A percentile compares a stretch with the other conserved stretches of the same genome.
These are phyloP conservation scores for Hypotaenidia philippensis DNA, from an alignment of 2,797 vertebrate species.

Conservation along the genomic window DNA sequence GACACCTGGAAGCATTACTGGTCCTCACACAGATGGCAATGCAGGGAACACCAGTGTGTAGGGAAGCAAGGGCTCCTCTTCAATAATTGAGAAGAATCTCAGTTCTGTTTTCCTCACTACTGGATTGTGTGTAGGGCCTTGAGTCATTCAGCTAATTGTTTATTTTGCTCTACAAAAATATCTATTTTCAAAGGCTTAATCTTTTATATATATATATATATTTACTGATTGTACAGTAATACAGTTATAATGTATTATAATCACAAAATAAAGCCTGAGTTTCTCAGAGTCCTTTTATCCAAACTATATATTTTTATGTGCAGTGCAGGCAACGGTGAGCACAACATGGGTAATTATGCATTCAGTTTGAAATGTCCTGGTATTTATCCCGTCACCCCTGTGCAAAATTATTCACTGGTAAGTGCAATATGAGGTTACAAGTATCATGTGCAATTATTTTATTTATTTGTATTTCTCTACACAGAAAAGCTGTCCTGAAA, in stretches of 20 bases:
- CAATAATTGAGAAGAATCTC: neutral
- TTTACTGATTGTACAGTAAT: neutral
- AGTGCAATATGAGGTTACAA: neutral
- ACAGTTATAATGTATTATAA: neutral
- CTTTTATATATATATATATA: neutral
- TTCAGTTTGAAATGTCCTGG: neutral
- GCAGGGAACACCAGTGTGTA: neutral
- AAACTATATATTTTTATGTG: neutral
- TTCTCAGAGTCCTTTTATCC: neutral
- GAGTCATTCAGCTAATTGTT: neutral
- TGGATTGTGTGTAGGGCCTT: neutral
- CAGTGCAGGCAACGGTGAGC: neutral
- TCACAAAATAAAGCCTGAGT: neutral
- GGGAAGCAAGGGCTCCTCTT: neutral
- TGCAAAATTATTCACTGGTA: neutral
- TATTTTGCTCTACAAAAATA: neutral
- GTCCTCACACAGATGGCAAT: accelerated
- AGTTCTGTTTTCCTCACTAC: neutral
- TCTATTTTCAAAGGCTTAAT: neutral
- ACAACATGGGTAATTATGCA: neutral
- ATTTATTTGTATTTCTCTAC: neutral
- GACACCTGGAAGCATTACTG: neutral
- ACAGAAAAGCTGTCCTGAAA: neutral
- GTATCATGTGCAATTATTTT: neutral
- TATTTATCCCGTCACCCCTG: neutral